Evolutionary conservation across 2,797 vertebrate species (phyloP), one percentile per base, ranked within the genome.

Genomic region (Sorex maritimensis): DNA sequence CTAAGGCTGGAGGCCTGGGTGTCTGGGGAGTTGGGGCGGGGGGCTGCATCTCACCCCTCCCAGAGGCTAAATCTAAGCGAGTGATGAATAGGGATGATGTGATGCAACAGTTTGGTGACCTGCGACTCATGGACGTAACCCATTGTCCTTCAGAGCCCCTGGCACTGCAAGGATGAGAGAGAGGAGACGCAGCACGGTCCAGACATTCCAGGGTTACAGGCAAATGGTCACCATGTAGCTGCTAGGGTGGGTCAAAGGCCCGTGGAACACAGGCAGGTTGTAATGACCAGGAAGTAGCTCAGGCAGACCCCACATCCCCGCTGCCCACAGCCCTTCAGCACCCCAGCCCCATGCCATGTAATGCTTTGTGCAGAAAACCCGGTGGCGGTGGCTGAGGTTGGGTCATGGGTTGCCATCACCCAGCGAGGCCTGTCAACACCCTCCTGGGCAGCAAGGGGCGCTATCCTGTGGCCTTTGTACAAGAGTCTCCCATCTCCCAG

Each of bases 401-500:
- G 84, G 2, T 13, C 49, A 52, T 6, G 26, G 49, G n/a, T 10
- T 46, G 4, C 38, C 3, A 2, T 30, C 30, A 2, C 6, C 26
- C 15, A 10, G 23, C 6, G 11, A 34, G 21, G 21, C 74, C 30
- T 78, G 17, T 34, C 9, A 1, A 2, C 9, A 19, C 7, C 67
- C 12, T 65, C 1, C 0, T 6, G 46, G 17, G 30, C 34, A 23
- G 14, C 21, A 23, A 14, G 67, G 38, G 38, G 17, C 28, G 9
- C 44, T 72, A 49, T 12, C 44, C 5, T 55, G 10, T 55, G 15
- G 5, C 9, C 1, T 44, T 73, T 79, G 49, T n/a, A 8, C 55
- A 71, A 15, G 2, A 1, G 3, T 28, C 15, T 10, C 44, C 46
- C 17, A 3, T 1, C 0, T 63, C 0, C 2, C 24, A 30, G 6